These are phyloP conservation scores for Protodeltote pygarga DNA, from an alignment of 2,888 invertebrate species.

Conservation along the genomic window DNA sequence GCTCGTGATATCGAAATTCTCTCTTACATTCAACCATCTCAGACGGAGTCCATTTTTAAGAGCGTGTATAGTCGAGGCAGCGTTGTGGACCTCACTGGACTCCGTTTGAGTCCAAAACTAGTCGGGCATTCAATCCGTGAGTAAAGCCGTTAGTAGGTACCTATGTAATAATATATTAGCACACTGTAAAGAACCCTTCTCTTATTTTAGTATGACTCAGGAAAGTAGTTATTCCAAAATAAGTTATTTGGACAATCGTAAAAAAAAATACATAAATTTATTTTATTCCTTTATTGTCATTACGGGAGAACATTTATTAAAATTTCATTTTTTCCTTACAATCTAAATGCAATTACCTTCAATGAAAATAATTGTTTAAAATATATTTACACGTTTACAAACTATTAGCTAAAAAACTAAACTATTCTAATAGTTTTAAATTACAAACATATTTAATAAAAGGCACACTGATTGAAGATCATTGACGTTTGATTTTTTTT, in stretches of 20 bases:
- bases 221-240: no score
- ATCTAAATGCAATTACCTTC: slow-evolving; percentile 79
- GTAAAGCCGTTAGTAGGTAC: no score
- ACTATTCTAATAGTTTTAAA: slow-evolving; percentile 73
- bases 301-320: slow-evolving; percentile 82
- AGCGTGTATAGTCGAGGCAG: no score
- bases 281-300: slow-evolving; percentile 85
- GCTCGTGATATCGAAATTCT: no score
- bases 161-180: no score
- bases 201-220: no score
- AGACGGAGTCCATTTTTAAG: no score
- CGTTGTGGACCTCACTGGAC: no score
- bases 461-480: slow-evolving; percentile 71
- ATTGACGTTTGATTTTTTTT: slow-evolving; percentile 18
- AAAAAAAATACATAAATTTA: slow-evolving; percentile 39
- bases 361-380: slow-evolving; percentile 82
- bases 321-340: slow-evolving; percentile 79
- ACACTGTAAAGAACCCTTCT: no score
- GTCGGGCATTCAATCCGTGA: no score
- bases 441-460: slow-evolving; percentile 72
- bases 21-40: no score
- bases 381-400: slow-evolving; percentile 77
- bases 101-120: no score
- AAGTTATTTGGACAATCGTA: neutral
- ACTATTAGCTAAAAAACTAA: slow-evolving; percentile 56